phyloP scores from a whole-genome alignment of 2,797 vertebrate genomes.

The Argyrosomus regius region DNA sequence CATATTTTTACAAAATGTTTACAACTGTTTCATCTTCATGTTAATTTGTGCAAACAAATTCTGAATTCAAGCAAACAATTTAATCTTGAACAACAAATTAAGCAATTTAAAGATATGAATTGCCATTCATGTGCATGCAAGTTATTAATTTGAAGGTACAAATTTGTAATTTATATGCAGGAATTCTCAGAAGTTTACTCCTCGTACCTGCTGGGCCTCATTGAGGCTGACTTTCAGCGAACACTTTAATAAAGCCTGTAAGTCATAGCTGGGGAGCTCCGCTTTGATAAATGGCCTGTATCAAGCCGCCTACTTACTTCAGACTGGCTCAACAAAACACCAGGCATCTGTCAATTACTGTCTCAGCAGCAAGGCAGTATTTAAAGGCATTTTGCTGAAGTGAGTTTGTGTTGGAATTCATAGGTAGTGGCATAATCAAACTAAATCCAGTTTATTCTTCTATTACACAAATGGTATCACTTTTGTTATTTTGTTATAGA shows the following conservation, averaged over 20 bases:
- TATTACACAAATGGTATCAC: neutral
- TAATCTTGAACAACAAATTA: slow-evolving; percentile 9
- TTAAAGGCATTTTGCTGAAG: neutral
- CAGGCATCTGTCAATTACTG: slow-evolving; percentile 15
- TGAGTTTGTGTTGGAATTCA: neutral
- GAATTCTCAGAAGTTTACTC: neutral
- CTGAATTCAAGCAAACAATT: neutral
- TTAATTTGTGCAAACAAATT: slow-evolving; percentile 16
- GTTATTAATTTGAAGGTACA: slow-evolving; percentile 16
- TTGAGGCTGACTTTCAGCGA: slow-evolving; percentile 1
- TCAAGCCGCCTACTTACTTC: neutral
- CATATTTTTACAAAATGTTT: slow-evolving; percentile 2
- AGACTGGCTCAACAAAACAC: slow-evolving; percentile 18
- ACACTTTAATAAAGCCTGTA: slow-evolving; percentile 24
- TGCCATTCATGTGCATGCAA: neutral
- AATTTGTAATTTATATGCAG: slow-evolving; percentile 24
- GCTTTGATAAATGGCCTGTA: slow-evolving; percentile 18
- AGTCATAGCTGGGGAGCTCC: neutral
- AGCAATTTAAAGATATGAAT: slow-evolving; percentile 1
- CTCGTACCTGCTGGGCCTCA: slow-evolving; percentile 18
- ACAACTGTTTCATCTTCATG: neutral
- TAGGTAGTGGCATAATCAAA: neutral
- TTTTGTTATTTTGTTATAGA: neutral
- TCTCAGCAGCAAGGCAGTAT: neutral
- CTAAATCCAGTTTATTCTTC: neutral